Conservation (phyloP, 37 sponge, comb jelly and placozoan species). For the Haliclona indistincta region DNA sequence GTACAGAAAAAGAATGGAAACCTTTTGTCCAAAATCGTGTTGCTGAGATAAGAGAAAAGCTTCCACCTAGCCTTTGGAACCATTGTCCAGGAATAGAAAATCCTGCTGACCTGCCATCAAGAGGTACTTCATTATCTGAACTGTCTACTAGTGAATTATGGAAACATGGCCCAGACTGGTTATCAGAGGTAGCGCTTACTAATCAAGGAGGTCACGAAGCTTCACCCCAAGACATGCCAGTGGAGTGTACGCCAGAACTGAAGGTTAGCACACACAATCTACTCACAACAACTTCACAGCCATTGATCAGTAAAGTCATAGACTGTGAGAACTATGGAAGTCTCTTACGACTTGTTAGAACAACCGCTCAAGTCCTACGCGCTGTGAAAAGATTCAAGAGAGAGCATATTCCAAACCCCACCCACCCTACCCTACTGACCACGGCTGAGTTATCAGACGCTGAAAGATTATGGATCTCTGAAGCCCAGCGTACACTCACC, state of each 20-base stretch:
- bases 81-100: conserved; percentile 17
- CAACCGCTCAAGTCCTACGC: conserved; percentile 17
- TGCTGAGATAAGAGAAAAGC: conserved; percentile 14
- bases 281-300: not conserved
- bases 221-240: conserved; percentile 4
- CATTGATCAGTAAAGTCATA: not conserved
- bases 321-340: not conserved
- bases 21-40: conserved; percentile 28
- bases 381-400: conserved; percentile 12
- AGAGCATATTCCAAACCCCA: not conserved
- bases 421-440: not conserved
- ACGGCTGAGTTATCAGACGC: conserved; percentile 3
- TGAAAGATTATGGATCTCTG: conserved; percentile 4
- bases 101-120: conserved; percentile 32
- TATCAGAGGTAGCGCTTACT: too few species aligned
- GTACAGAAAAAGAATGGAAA: conserved; percentile 15
- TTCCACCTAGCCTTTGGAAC: not conserved
- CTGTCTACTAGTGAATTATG: conserved; percentile 5
- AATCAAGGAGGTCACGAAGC: too few species aligned
- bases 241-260: conserved; percentile 13
- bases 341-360: not conserved
- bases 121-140: conserved; percentile 17
- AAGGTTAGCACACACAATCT: conserved; percentile 1
- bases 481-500: not conserved
- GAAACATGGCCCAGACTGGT: conserved; percentile 20